These are phyloP conservation scores for Marasmarcha lunaedactyla DNA, from an alignment of 2,888 invertebrate species.

Conservation along the genomic window DNA sequence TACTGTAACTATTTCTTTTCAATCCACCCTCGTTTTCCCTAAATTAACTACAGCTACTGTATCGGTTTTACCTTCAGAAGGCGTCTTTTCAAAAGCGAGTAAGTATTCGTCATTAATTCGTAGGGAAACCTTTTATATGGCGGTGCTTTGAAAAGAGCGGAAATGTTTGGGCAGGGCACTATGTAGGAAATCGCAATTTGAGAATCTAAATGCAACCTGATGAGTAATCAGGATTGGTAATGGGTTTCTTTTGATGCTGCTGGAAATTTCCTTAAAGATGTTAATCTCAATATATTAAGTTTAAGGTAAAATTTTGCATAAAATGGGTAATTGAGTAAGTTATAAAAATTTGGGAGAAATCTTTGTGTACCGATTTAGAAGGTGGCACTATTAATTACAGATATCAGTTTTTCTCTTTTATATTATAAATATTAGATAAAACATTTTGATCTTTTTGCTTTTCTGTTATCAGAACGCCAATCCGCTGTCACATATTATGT, in stretches of 20 bases:
- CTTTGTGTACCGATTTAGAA: no score
- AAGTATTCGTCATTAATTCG: constrained; percentile 30
- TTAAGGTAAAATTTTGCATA: no score
- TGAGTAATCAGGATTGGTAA: constrained; percentile 28
- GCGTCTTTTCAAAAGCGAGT: constrained; percentile 32
- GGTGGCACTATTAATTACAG: no score
- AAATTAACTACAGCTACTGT: constrained; percentile 25
- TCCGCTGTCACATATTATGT: no score
- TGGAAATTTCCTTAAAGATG: no score
- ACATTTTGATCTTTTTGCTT: no score
- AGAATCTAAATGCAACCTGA: constrained; percentile 31
- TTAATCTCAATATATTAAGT: no score
- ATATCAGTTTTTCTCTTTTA: no score
- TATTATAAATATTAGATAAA: no score
- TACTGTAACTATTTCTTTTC: constrained; percentile 28
- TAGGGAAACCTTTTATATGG: constrained; percentile 21
- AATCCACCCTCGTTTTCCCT: constrained; percentile 22
- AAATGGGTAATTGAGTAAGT: no score
- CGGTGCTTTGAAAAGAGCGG: constrained; percentile 26
- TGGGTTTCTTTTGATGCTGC: constrained; percentile 11
- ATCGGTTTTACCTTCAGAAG: constrained; percentile 29
- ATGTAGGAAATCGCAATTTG: constrained; percentile 32
- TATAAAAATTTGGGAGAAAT: no score
- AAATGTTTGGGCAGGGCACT: constrained; percentile 20
- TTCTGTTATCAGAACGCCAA: no score